Conservation (phyloP, 2,113 vertebrate species). For the Furnarius figulus region DNA sequence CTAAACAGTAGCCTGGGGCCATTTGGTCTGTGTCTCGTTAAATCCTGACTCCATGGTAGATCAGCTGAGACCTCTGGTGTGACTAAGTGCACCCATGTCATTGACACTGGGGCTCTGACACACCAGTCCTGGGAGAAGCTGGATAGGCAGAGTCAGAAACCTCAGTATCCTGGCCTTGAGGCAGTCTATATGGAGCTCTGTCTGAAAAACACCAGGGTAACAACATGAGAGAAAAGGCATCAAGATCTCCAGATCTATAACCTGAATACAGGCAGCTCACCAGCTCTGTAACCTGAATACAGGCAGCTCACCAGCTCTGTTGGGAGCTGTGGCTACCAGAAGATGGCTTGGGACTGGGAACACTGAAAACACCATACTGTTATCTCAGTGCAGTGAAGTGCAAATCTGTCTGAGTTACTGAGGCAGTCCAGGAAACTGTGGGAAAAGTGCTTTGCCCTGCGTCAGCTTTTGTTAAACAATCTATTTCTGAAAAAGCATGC, state of each 20-base stretch:
- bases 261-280: not conserved
- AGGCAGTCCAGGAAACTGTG: not conserved
- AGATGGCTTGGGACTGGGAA: not conserved
- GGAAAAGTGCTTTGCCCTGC: not conserved
- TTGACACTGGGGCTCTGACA: rapidly evolving
- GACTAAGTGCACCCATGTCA: not conserved
- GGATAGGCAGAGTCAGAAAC: not conserved
- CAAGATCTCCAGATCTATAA: not conserved
- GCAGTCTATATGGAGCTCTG: not conserved
- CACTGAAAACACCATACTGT: not conserved
- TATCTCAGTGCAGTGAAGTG: not conserved
- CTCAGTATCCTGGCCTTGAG: not conserved
- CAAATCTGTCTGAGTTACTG: not conserved
- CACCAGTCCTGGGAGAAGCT: rapidly evolving
- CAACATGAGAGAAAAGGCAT: not conserved
- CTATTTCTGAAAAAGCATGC: not conserved
- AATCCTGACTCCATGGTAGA: not conserved
- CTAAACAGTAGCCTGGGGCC: not conserved
- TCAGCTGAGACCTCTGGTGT: not conserved
- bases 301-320: not conserved
- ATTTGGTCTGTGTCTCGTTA: not conserved
- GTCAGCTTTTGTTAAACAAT: not conserved
- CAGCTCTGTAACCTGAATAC: not conserved
- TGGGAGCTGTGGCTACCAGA: not conserved
- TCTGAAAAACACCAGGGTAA: not conserved